Base-by-base conservation (phyloP, 2,888 invertebrate species). In the Himalopsyche kuldschensis region DNA sequence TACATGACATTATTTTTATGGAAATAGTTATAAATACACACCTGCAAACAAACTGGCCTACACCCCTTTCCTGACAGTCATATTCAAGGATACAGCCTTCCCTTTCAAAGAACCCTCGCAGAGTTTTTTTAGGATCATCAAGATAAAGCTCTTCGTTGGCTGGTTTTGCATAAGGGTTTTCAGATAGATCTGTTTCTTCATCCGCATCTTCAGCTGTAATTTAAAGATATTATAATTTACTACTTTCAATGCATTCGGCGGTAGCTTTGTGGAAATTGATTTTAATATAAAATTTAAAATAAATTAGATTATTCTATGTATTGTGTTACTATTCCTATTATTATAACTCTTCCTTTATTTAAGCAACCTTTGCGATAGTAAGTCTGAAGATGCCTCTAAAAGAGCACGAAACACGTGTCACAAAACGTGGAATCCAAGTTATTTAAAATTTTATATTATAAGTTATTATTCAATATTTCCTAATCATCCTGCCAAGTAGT, bases 41-140 rank as follows among this genome's bases (percentile, higher is more conserved):
- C 94, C 93, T 94, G 90, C 99, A 99, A 0, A 96, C 90, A 89
- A 96, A 98, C 88, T 97, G 97, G 0, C 97, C 98, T 27, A 94
- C 93, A 0, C 96, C 96, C 87, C 95, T 94, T 88, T 99, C 98
- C 86, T 95, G 95, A 63, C 97, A 96, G 87, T 97, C 94, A 88
- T 98, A 99, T 75, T 95, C 95, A 47, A 98, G 91, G 84, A 97
- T 96, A 79, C 95, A 93, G 0, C 98, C 94, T 90, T 99, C 99
- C 82, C 99, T 92, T 89, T 99, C 99, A 89, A 97, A 99, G 93
- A 96, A 99, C 0, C 98, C 97, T 78, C 97, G 92, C 20, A 99
- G 90, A 0, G 98, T 97, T 89, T 98, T 98, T 90, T 99, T 98
- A 0, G 99, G 99, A 90, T 99, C 99, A 80, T 97, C 95, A 48